phyloP scores from a whole-genome alignment of 2,797 vertebrate species.

The Thalassophryne amazonica region DNA sequence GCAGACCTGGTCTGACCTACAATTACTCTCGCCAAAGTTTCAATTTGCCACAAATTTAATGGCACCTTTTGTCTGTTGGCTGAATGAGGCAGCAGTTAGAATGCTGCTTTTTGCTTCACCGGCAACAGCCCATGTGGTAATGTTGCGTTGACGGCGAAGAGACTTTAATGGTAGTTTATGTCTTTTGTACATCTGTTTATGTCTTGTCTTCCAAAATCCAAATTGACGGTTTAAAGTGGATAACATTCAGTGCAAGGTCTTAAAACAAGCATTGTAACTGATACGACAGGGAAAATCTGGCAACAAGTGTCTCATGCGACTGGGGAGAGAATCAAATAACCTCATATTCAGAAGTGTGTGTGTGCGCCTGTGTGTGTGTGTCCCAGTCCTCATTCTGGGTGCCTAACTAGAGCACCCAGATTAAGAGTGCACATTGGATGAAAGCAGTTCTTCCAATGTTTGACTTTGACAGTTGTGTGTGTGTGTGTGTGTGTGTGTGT shows the following conservation, averaged over 20 bases:
- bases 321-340: too few relatives aligned
- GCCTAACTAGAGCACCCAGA: slow-evolving; percentile 60
- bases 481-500: not conserved
- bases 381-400: slow-evolving; percentile 62
- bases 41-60: slow-evolving; percentile 55
- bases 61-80: slow-evolving; percentile 40
- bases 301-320: too few relatives aligned
- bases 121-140: not conserved
- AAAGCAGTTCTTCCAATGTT: slow-evolving; percentile 24
- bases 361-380: not conserved
- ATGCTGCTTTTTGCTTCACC: slow-evolving; percentile 1
- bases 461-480: not conserved
- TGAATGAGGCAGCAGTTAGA: slow-evolving; percentile 36
- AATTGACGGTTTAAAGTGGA: too few relatives aligned
- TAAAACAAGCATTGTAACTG: too few relatives aligned
- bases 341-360: slow-evolving; percentile 8
- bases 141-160: not conserved
- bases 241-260: too few relatives aligned
- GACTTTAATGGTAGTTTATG: too few relatives aligned
- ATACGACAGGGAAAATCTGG: too few relatives aligned
- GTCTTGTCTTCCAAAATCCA: too few relatives aligned
- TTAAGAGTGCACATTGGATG: slow-evolving; percentile 29
- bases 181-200: too few relatives aligned
- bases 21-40: slow-evolving; percentile 51
- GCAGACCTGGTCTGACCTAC: slow-evolving; percentile 25